A percentile compares a stretch with the other conserved stretches of the same genome.
Evolutionary conservation across 2,797 vertebrate species (phyloP).

Genomic region (Phalanger gymnotis): DNA sequence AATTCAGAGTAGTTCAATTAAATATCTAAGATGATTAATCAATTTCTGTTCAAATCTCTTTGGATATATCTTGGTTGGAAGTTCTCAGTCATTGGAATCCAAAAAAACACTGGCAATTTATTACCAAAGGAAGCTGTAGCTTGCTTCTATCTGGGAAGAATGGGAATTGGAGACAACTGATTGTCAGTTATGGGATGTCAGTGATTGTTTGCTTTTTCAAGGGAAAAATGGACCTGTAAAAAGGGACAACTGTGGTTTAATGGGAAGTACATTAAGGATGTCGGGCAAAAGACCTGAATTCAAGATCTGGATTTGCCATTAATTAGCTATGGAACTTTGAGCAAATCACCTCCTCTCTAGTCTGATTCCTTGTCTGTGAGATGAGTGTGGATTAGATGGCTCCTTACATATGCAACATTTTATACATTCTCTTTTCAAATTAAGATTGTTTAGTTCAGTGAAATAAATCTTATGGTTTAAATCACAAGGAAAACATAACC

Average conservation of each 20-base stretch:
- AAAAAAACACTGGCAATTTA: neutral
- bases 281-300: neutral
- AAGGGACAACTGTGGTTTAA: neutral
- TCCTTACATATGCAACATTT: neutral
- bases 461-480: neutral
- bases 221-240: neutral
- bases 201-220: neutral
- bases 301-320: neutral
- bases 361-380: neutral
- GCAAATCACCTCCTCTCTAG: neutral
- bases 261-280: neutral
- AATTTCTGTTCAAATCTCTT: conserved; percentile 41
- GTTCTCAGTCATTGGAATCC: neutral
- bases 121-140: neutral
- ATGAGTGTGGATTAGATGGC: neutral
- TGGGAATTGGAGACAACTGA: neutral
- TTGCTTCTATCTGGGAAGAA: neutral
- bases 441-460: neutral
- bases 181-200: conserved; percentile 3
- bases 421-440: neutral
- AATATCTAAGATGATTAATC: conserved; percentile 54
- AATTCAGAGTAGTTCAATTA: conserved; percentile 62
- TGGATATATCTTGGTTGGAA: neutral
- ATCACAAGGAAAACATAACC: neutral
- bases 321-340: neutral